A percentile compares a stretch with the other conserved stretches of the same genome.
Conservation (phyloP, 2,113 vertebrate genomes). For the Mormoops blainvillei region DNA sequence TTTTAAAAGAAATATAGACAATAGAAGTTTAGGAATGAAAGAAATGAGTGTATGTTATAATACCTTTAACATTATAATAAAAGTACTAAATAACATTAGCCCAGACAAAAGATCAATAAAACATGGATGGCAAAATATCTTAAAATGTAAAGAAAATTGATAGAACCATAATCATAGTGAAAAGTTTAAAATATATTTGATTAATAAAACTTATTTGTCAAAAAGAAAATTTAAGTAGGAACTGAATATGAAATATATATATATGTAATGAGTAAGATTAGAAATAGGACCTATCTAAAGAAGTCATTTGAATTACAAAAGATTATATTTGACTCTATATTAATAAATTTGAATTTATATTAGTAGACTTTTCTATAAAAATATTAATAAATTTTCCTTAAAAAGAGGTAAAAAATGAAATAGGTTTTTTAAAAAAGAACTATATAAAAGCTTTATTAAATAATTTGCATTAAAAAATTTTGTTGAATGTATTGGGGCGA, state of each 20-base stretch:
- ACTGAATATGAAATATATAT: not conserved
- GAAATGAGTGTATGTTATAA: not conserved
- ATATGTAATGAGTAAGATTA: not conserved
- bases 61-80: not conserved
- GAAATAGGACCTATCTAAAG: not conserved
- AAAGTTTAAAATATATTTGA: not conserved
- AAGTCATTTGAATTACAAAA: not conserved
- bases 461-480: not conserved
- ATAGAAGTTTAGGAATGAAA: not conserved
- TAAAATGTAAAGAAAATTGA: not conserved
- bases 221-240: not conserved
- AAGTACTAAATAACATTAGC: not conserved
- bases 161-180: not conserved
- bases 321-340: not conserved
- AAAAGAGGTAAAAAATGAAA: not conserved
- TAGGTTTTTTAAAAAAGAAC: not conserved
- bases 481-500: not conserved
- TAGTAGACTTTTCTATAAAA: not conserved
- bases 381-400: not conserved
- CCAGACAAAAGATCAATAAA: not conserved
- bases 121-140: not conserved
- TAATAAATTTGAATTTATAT: not conserved
- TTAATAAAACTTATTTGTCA: not conserved
- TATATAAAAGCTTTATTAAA: not conserved
- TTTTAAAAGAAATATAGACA: not conserved